Base-by-base conservation (phyloP, 2,113 vertebrate genomes). In the Monarcha castaneiventris region DNA sequence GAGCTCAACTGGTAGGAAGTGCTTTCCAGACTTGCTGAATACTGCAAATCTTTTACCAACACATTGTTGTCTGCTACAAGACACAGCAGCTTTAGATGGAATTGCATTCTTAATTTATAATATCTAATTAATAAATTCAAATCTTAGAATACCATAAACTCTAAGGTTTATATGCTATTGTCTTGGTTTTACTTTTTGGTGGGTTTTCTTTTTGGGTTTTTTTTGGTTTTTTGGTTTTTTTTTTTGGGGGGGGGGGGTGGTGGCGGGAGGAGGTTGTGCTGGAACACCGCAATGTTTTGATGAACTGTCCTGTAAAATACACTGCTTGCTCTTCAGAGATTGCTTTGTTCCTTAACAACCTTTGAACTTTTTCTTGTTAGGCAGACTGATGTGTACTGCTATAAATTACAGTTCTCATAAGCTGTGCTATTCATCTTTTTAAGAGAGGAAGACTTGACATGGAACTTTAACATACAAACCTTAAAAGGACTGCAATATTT, bases 281-380 rank as follows among this genome's bases (percentile, higher is more conserved):
- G 46, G 62, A 94, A 37, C 33, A 61, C 39, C 1, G 6, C 17
- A 76, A 61, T 11, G 15, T 77, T 92, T 94, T 73, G 68, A 59
- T 61, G 32, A 89, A 43, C 30, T 89, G 92, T 93, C 43, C 68
- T 91, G 41, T 89, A 77, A 91, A 86, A 93, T 90, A 44, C 63
- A 46, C 48, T 72, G 29, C 39, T 94, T 91, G 33, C 33, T 62
- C 90, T 61, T 94, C n/a, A 72, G 61, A 87, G 37, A 39, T 62
- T 76, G 30, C 26, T 96, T 85, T 96, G 41, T 85, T 94, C 63
- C 61, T 76, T 77, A 82, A 87, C 76, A 76, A 73, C 33, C 33
- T 52, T 68, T 94, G 80, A 95, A 62, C 62, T 93, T 77, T 71
- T 95, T 75, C 62, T 68, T 90, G 80, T 73, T 48, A 48, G 79